Evolutionary conservation across 2,888 invertebrate species (phyloP).

Genomic region (Ceratothoa steindachneri): DNA sequence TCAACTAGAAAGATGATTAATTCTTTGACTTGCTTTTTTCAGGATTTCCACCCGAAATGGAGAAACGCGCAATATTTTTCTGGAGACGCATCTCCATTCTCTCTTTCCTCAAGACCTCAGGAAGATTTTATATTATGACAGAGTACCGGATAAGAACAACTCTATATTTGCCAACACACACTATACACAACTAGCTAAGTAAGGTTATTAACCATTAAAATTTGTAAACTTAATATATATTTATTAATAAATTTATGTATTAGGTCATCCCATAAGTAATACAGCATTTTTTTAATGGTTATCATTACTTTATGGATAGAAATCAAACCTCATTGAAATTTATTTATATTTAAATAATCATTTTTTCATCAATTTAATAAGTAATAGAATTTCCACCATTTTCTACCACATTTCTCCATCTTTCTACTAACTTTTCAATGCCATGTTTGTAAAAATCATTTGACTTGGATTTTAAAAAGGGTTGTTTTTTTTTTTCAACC

Average conservation of each 20-base stretch:
- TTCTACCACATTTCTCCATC: not conserved
- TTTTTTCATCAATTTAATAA: not conserved
- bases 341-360: conserved; percentile 15
- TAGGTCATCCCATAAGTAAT: no score
- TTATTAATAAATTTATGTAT: conserved; percentile 26
- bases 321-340: conserved; percentile 16
- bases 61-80: not conserved
- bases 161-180: conserved; percentile 12
- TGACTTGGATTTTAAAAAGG: no score
- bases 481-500: no score
- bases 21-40: no score
- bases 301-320: no score
- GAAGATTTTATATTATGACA: conserved; percentile 3
- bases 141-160: conserved; percentile 15
- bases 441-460: no score
- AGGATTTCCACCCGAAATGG: not conserved
- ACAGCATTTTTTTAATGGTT: no score
- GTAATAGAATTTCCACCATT: not conserved
- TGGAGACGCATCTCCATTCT: no score
- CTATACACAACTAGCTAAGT: conserved; percentile 17
- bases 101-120: not conserved
- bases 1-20: no score
- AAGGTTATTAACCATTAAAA: not conserved
- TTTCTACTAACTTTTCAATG: no score
- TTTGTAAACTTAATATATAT: not conserved